phyloP scores from a whole-genome alignment of 1,140 invertebrate species.

The Orussus abietinus region DNA sequence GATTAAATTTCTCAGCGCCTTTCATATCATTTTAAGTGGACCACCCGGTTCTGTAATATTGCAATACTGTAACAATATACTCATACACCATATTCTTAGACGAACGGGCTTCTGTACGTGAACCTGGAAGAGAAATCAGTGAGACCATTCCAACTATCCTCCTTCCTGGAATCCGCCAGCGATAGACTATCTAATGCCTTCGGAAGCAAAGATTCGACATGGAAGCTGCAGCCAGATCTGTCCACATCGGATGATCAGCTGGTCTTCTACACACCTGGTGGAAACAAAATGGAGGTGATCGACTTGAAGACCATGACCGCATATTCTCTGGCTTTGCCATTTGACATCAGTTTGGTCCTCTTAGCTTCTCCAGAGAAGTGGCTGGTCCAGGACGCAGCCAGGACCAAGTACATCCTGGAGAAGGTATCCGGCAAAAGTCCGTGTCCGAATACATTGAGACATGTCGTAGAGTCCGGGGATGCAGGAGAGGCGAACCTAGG shows the following conservation, averaged over 20 bases:
- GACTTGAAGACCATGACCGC: slow-evolving; percentile 41
- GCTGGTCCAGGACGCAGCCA: slow-evolving; percentile 38
- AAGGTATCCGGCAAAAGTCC: slow-evolving; percentile 27
- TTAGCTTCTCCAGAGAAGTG: slow-evolving; percentile 39
- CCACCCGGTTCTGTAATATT: too few relatives aligned
- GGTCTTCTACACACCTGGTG: slow-evolving; percentile 33
- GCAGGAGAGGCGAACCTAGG: slow-evolving; percentile 19
- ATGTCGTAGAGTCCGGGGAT: slow-evolving; percentile 33
- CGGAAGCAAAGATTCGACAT: slow-evolving; percentile 20
- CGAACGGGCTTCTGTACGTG: slow-evolving; percentile 35
- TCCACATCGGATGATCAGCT: slow-evolving; percentile 31
- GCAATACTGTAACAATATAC: too few relatives aligned
- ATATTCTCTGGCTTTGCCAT: slow-evolving; percentile 41
- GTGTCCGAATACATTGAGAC: slow-evolving; percentile 42
- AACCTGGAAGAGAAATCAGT: slow-evolving; percentile 31
- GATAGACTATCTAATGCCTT: slow-evolving; percentile 39
- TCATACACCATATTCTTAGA: slow-evolving; percentile 38
- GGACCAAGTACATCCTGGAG: slow-evolving; percentile 36
- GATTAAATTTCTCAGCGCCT: too few relatives aligned
- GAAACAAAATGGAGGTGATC: slow-evolving; percentile 41
- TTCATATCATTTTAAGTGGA: too few relatives aligned
- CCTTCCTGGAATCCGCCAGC: slow-evolving; percentile 38
- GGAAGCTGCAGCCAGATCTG: slow-evolving; percentile 40
- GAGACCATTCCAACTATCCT: slow-evolving; percentile 30
- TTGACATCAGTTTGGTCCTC: slow-evolving; percentile 39